Conservation (phyloP, 2,888 invertebrate species). For the Macrosoma leucophasiata region DNA sequence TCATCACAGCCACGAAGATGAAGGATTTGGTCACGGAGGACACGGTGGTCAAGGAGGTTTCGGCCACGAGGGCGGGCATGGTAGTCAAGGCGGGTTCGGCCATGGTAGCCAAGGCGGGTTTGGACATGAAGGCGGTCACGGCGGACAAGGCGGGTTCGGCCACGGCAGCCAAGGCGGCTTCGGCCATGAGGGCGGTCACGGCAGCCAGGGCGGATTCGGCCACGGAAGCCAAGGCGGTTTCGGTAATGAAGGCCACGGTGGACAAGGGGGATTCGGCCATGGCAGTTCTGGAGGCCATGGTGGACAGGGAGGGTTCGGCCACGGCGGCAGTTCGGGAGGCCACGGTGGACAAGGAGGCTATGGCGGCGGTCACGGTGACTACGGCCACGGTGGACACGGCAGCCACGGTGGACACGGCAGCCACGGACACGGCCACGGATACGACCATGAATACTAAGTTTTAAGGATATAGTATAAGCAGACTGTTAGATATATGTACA, state of each 20-base stretch:
- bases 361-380: constrained; percentile 20
- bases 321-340: constrained; percentile 3
- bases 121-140: constrained; percentile 19
- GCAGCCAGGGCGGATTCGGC: constrained; percentile 9
- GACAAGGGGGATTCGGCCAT: not conserved
- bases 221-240: constrained; percentile 9
- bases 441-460: too few relatives aligned
- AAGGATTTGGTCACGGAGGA: constrained; percentile 10
- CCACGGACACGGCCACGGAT: constrained; percentile 18
- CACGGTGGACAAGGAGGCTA: constrained; percentile 17
- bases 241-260: not conserved
- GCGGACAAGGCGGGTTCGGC: constrained; percentile 13
- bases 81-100: constrained; percentile 9
- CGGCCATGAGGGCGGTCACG: constrained; percentile 7
- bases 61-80: constrained; percentile 5
- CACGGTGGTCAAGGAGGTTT: not conserved
- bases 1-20: too few relatives aligned
- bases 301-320: constrained; percentile 9
- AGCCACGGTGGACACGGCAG: constrained; percentile 8
- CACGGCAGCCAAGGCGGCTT: constrained; percentile 18
- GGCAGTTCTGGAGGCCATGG: constrained; percentile 7
- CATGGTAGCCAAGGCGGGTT: constrained; percentile 15
- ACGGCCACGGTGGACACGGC: constrained; percentile 16
- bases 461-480: too few relatives aligned
- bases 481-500: too few relatives aligned